These are phyloP conservation scores for Sebastes itinus DNA, from an alignment of 2,797 vertebrate genomes.

Conservation along the genomic window DNA sequence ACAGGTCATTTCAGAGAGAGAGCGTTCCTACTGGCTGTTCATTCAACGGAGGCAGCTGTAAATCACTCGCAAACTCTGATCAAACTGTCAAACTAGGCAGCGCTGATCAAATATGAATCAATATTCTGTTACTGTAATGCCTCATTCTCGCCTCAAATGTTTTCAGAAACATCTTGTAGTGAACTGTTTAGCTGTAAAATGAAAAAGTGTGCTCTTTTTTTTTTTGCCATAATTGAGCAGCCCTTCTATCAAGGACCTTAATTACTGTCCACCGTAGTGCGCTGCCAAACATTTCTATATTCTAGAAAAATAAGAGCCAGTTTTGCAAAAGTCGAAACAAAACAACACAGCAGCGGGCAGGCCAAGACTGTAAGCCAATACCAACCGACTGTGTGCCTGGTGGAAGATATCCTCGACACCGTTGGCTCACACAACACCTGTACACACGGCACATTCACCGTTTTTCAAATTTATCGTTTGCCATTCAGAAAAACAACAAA, in stretches of 20 bases:
- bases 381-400: conserved; percentile 3
- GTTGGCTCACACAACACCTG: conserved; percentile 23
- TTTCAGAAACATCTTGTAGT: too few species aligned
- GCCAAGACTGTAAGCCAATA: conserved; percentile 17
- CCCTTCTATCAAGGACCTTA: neutral
- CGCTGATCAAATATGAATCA: too few species aligned
- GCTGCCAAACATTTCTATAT: neutral
- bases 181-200: too few species aligned
- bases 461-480: conserved; percentile 24
- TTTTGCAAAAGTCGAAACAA: conserved; percentile 20
- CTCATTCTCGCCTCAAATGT: too few species aligned
- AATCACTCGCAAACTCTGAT: too few species aligned
- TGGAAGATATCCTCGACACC: conserved; percentile 10
- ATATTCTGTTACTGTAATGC: too few species aligned
- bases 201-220: too few species aligned
- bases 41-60: too few species aligned
- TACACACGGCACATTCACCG: conserved; percentile 11
- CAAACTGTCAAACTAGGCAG: too few species aligned
- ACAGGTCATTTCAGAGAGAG: too few species aligned
- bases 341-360: neutral
- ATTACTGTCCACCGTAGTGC: neutral
- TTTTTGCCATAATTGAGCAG: too few species aligned
- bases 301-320: neutral
- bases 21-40: too few species aligned
- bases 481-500: conserved; percentile 26